phyloP scores from a whole-genome alignment of 1,140 invertebrate species.

The Cheumatopsyche charites region DNA sequence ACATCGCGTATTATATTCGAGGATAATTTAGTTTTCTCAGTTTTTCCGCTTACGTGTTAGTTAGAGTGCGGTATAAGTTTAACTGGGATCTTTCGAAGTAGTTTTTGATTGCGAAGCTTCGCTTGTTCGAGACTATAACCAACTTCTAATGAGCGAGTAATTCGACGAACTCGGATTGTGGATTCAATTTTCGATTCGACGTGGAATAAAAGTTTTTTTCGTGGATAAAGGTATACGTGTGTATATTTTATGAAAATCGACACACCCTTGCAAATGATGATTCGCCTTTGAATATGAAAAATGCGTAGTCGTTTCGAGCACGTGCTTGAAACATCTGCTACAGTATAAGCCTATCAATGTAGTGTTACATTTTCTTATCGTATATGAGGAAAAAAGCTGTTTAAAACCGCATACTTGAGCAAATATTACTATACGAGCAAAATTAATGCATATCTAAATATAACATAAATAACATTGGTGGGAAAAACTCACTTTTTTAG shows the following conservation, averaged over 20 bases:
- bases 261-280: background rate
- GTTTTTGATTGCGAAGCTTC: slow-evolving; percentile 23
- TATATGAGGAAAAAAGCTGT: background rate
- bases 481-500: too few relatives aligned
- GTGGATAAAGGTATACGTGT: too few relatives aligned
- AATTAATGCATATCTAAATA: background rate
- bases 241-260: background rate
- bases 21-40: background rate
- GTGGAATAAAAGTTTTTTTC: too few relatives aligned
- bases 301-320: slow-evolving; percentile 13
- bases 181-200: background rate
- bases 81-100: slow-evolving; percentile 15
- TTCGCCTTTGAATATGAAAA: slow-evolving; percentile 24
- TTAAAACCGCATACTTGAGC: background rate
- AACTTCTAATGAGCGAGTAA: slow-evolving; percentile 23
- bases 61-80: background rate
- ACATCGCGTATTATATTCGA: background rate
- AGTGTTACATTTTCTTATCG: background rate
- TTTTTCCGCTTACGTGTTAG: slow-evolving; percentile 1
- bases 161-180: slow-evolving; percentile 5
- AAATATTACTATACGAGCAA: background rate
- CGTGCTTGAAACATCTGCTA: background rate
- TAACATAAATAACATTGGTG: too few relatives aligned
- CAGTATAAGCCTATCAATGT: background rate
- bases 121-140: slow-evolving; percentile 2